Conservation (phyloP, 2,888 invertebrate species). For the Agapostemon virescens region DNA sequence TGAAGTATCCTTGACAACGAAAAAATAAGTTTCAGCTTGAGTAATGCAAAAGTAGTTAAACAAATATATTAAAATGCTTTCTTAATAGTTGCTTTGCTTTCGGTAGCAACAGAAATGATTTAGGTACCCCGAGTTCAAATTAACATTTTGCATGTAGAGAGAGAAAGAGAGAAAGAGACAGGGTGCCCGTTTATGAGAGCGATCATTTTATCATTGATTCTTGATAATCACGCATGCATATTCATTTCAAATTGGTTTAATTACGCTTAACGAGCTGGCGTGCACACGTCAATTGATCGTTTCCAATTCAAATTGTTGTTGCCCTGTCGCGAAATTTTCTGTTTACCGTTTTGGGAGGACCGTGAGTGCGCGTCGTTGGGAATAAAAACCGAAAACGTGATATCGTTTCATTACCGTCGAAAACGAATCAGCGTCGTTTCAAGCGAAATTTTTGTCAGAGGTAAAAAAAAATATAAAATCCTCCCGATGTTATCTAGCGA, state of each 20-base stretch:
- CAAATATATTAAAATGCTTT: no score
- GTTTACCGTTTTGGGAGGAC: not conserved
- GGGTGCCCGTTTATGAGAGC: slow-evolving; percentile 18
- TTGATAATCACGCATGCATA: slow-evolving; percentile 38
- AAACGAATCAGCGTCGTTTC: not conserved
- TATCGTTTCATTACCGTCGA: slow-evolving; percentile 38
- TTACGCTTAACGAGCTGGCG: slow-evolving; percentile 34
- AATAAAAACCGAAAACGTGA: slow-evolving; percentile 46
- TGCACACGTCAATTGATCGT: slow-evolving; percentile 25
- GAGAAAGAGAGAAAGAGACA: no score
- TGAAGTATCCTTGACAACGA: no score
- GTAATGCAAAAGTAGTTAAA: no score
- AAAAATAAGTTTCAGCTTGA: no score
- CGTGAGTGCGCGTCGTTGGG: not conserved
- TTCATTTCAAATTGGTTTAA: slow-evolving; percentile 33
- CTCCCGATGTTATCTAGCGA: slow-evolving; percentile 40
- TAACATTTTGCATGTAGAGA: no score
- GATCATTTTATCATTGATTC: slow-evolving; percentile 36
- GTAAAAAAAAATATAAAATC: no score
- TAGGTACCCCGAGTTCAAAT: no score
- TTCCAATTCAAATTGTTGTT: not conserved
- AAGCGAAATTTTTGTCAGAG: not conserved
- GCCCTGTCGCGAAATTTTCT: slow-evolving; percentile 8
- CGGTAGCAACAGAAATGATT: no score
- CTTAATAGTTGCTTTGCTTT: no score